phyloP scores from a whole-genome alignment of 37 sponge, comb jelly and placozoan species.

The Haliclona indistincta region DNA sequence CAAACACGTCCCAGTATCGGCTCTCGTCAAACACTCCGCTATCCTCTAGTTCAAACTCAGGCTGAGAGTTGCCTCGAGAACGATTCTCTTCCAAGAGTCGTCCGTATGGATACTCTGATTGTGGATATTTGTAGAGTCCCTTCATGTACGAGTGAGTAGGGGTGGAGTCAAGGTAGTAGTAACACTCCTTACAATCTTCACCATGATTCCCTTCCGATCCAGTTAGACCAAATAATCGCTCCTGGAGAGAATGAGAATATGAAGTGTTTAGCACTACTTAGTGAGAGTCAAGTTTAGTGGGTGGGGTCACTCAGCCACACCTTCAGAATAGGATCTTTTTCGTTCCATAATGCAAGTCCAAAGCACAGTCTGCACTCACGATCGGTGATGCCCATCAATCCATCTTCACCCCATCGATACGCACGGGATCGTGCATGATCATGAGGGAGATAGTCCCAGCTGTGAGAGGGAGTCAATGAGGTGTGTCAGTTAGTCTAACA shows the following conservation, averaged over 20 bases:
- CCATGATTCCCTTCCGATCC: constrained; percentile 95
- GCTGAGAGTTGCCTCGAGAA: constrained; percentile 44
- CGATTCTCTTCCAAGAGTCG: constrained; percentile 79
- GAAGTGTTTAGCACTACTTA: background rate
- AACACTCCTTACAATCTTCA: constrained; percentile 94
- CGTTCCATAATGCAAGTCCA: constrained; percentile 87
- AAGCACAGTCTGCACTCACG: constrained; percentile 95
- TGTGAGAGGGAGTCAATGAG: constrained; percentile 22
- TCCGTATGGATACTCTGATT: constrained; percentile 83
- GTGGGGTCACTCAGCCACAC: background rate
- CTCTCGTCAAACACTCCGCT: constrained; percentile 80
- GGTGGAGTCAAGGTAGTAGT: constrained; percentile 97
- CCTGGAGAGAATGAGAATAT: constrained; percentile 20
- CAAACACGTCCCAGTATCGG: constrained; percentile 90
- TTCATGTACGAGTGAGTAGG: constrained; percentile 97
- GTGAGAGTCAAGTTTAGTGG: background rate
- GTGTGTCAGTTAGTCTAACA: background rate
- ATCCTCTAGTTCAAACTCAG: constrained; percentile 88
- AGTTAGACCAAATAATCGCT: constrained; percentile 91
- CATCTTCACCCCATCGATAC: constrained; percentile 98
- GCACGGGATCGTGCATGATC: constrained; percentile 93
- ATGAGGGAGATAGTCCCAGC: constrained; percentile 96
- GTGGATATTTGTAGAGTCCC: constrained; percentile 94
- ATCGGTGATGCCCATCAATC: constrained; percentile 90
- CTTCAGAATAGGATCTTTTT: constrained; percentile 90